phyloP scores from a whole-genome alignment of 2,888 invertebrate species.

The Epistrophella euchroma region DNA sequence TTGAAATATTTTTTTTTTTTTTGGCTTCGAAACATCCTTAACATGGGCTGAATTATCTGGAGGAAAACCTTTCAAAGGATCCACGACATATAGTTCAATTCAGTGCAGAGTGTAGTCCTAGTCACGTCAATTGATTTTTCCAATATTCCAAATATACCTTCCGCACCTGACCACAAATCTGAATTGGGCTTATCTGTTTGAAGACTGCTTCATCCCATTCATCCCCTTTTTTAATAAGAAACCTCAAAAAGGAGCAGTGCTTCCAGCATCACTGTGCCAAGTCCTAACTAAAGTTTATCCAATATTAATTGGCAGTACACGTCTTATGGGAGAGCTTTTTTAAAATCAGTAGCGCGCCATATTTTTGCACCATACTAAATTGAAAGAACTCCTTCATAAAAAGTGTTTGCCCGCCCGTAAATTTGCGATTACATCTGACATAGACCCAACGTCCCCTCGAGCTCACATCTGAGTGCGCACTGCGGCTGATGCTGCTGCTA shows the following conservation, averaged over 20 bases:
- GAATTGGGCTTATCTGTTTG: constrained; percentile 60
- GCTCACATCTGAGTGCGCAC: too few species aligned
- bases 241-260: constrained; percentile 19
- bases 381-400: too few species aligned
- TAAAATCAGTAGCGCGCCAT: too few species aligned
- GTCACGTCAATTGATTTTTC: constrained; percentile 51
- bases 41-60: constrained; percentile 14
- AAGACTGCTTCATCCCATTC: constrained; percentile 22
- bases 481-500: too few species aligned
- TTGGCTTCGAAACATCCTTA: constrained; percentile 1
- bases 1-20: neutral
- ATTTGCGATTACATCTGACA: too few species aligned
- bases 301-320: too few species aligned
- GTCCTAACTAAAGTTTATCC: too few species aligned
- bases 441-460: too few species aligned
- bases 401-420: too few species aligned
- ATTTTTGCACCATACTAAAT: too few species aligned
- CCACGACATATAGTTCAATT: constrained; percentile 6
- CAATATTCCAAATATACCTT: constrained; percentile 6
- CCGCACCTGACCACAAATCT: constrained; percentile 60
- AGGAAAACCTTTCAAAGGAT: neutral
- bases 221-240: constrained; percentile 32
- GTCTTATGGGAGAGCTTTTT: too few species aligned
- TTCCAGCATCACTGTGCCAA: neutral
- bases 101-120: neutral